Base-by-base conservation (phyloP, 2,888 invertebrate genomes). In the Ochropleura plecta region DNA sequence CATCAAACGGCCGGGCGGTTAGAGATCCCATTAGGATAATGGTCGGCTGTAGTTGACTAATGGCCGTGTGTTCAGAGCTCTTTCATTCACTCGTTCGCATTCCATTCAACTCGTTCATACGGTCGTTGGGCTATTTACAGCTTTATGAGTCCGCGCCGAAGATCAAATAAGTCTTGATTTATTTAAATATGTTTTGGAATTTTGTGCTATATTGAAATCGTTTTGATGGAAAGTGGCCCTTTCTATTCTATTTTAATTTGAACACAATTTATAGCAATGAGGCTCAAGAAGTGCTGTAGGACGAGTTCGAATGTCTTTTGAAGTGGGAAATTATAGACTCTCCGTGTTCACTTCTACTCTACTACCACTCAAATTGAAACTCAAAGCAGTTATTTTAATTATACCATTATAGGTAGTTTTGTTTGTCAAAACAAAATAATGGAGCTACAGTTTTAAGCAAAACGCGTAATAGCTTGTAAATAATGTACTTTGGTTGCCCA, bases 21-120 rank as follows among this genome's bases (percentile, higher is more conserved):
- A 92, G 92, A 92, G 92, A 93, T 93, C 92, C 94, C 94, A 94
- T 94, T 94, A 94, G 94, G 93, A 93, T 95, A 94, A 94, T 94
- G 91, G 92, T 85, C 86, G 90, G 88, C 90, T 88, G 90, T 91
- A 91, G 92, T 92, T 94, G 92, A 94, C 93, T 94, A 94, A 95
- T 94, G 93, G 92, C 87, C 85, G 87, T 89, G 87, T 86, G 89
- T 88, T 89, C 87, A 87, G 83, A 87, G 91, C 91, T 91, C 90
- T 91, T 92, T 90, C 93, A 92, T 94, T 94, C 94, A 92, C 90
- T 92, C 85, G 85, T 82, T 82, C 90, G 84, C 91, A 91, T 91
- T 88, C 91, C 90, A 91, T 92, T 92, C 92, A 92, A 86, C 87
- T 85, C 86, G 82, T 88, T 89, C 90, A 85, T 88, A 89, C 89